Evolutionary conservation across 2,888 invertebrate species (phyloP), one percentile per base, ranked within the genome.

Genomic region (Gonocerus acuteangulatus): DNA sequence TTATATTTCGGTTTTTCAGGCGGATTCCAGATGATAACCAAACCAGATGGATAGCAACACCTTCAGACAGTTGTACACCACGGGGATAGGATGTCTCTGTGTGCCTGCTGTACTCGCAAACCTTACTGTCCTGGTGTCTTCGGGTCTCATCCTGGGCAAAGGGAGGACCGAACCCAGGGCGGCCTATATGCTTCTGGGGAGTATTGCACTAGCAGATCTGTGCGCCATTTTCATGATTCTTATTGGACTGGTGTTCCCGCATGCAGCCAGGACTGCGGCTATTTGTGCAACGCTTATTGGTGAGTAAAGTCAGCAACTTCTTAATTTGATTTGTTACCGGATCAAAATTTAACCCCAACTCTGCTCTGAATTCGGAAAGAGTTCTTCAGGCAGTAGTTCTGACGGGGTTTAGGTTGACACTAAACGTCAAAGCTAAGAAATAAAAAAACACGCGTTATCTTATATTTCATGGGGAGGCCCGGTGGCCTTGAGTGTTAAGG

Each of bases 131-230:
- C 81, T 83, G 13, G 73, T 83, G 60, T 83, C 84, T n/a, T 83
- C 83, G 71, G 83, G 82, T 57, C 73, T 84, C 2, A 80, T 83
- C 67, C 73, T 84, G 22, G 80, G 52, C n/a, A 15, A 47, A 18
- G 23, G 48, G 13, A 15, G 57, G 15, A 49, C 54, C 2, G 61
- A 82, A 69, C 82, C 81, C 6, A 78, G 80, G 68, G 80, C 80
- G 62, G 83, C 83, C 0, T 84, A 84, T 70, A 74, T 84, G 48
- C 77, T 84, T 54, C 75, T 84, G 2, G 84, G 84, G 1, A 84
- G 84, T 71, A 81, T 84, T 1, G 83, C 83, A 0, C 73, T 84
- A 62, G 80, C 83, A 0, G 83, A 84, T 70, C 75, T 82, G 9
- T 74, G 9, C 44, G 32, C 44, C 9, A 49, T 58, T 9, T 42